Conservation (phyloP, 2,797 vertebrate species). For the Sebastes melanostomus region DNA sequence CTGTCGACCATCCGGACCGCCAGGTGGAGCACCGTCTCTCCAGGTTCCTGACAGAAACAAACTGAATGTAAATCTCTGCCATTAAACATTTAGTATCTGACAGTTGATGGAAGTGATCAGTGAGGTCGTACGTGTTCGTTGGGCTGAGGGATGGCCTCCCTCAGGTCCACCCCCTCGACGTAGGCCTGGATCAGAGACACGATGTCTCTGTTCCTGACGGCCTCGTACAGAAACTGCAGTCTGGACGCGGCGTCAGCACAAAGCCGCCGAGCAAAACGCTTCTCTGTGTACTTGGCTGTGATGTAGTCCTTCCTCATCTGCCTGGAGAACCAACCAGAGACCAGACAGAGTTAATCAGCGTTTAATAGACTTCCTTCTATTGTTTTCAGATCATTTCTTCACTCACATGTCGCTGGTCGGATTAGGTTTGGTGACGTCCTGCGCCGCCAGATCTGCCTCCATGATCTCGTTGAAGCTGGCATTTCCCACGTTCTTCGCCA, state of each 20-base stretch:
- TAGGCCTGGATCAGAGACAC: slow-evolving; percentile 91
- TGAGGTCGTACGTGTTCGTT: slow-evolving; percentile 88
- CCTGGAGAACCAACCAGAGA: slow-evolving; percentile 77
- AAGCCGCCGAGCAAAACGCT: slow-evolving; percentile 84
- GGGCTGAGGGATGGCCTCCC: slow-evolving; percentile 86
- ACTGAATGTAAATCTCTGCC: too few relatives aligned
- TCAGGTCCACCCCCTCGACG: slow-evolving; percentile 92
- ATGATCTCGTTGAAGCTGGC: slow-evolving; percentile 95
- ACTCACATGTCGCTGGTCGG: slow-evolving; percentile 95
- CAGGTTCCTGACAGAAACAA: slow-evolving; percentile 79
- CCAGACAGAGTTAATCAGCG: neutral
- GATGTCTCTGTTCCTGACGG: slow-evolving; percentile 89
- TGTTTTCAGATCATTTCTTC: neutral
- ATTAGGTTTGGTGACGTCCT: slow-evolving; percentile 86
- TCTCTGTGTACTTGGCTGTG: slow-evolving; percentile 95
- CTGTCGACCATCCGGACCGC: slow-evolving; percentile 94
- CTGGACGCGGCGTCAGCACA: slow-evolving; percentile 77
- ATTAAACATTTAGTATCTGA: neutral
- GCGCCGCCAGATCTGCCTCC: slow-evolving; percentile 88
- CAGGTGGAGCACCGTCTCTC: slow-evolving; percentile 94
- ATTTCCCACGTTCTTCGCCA: slow-evolving; percentile 97
- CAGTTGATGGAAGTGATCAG: too few relatives aligned
- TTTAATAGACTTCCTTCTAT: too few relatives aligned
- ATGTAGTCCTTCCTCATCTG: slow-evolving; percentile 95
- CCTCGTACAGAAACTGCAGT: slow-evolving; percentile 87